phyloP scores from a whole-genome alignment of 2,797 vertebrate genomes.

The Sphaeramia orbicularis region DNA sequence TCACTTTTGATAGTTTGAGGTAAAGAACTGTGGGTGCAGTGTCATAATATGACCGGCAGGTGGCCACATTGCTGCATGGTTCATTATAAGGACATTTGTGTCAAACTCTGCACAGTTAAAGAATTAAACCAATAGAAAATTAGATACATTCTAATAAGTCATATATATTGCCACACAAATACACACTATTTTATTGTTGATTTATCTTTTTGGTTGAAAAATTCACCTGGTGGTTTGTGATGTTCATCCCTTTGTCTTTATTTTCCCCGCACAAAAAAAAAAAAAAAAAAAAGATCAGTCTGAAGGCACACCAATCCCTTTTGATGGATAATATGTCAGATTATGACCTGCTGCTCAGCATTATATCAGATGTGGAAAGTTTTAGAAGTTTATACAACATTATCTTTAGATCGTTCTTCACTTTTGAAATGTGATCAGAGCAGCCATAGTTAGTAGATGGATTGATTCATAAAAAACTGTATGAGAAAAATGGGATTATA shows the following conservation, averaged over 20 bases:
- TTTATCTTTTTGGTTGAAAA: background rate
- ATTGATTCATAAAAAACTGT: background rate
- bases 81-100: background rate
- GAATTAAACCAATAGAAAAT: background rate
- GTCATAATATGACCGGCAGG: constrained; percentile 29
- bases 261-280: background rate
- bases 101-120: background rate
- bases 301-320: background rate
- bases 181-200: background rate
- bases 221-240: background rate
- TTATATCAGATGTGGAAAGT: background rate
- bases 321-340: background rate
- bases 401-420: background rate
- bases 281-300: background rate
- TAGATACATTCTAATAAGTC: background rate
- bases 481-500: background rate
- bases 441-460: background rate
- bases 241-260: background rate
- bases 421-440: background rate
- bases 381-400: background rate
- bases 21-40: background rate
- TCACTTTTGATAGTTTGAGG: constrained; percentile 11
- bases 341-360: background rate
- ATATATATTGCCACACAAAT: background rate
- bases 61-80: constrained; percentile 6